A percentile compares a stretch with the other conserved stretches of the same genome.
These are phyloP conservation scores for Salvator merianae DNA, from an alignment of 2,113 vertebrate species.

Conservation along the genomic window DNA sequence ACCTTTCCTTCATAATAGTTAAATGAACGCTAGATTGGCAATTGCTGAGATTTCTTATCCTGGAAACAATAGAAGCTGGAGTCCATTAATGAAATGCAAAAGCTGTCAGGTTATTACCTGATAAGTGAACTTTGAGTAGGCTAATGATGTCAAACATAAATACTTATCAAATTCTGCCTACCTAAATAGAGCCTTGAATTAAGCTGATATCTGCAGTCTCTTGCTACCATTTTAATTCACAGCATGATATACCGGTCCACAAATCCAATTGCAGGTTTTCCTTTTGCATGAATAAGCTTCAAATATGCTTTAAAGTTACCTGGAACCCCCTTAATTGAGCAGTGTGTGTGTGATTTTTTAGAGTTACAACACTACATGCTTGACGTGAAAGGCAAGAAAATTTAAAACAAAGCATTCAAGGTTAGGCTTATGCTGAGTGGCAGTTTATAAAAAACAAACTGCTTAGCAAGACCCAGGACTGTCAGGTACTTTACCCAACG, in stretches of 20 bases:
- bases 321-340: not conserved
- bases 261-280: not conserved
- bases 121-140: constrained; percentile 27
- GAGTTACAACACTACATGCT: not conserved
- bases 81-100: constrained; percentile 10
- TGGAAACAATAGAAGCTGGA: constrained; percentile 5
- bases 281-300: not conserved
- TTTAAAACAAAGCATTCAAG: not conserved
- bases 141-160: constrained; percentile 5
- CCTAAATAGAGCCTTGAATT: not conserved
- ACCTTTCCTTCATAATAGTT: not conserved
- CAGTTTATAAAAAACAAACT: too few species aligned
- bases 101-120: not conserved
- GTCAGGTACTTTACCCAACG: too few species aligned
- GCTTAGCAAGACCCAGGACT: too few species aligned
- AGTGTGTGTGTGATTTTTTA: not conserved
- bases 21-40: constrained; percentile 16
- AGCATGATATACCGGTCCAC: not conserved
- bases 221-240: not conserved
- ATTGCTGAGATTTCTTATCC: constrained; percentile 13
- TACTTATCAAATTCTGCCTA: not conserved
- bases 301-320: not conserved
- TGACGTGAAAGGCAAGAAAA: not conserved
- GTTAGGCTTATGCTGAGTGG: too few species aligned
- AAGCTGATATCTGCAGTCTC: not conserved